Conservation (phyloP, 35 echinoderm and acorn worm genomes). For the Ptychodera flava region DNA sequence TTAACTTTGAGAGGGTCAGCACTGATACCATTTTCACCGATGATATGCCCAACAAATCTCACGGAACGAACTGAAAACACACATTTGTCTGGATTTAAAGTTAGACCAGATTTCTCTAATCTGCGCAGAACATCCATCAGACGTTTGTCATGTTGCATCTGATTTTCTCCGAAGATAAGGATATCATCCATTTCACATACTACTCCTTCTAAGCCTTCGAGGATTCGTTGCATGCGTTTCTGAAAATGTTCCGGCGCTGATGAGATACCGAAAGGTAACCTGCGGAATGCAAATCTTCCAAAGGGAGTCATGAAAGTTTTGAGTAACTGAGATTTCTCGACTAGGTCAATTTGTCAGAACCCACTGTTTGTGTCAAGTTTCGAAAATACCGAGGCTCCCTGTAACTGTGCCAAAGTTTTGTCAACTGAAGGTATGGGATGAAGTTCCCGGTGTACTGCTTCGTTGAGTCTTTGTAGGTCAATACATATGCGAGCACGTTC, state of each 20-base stretch:
- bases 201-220: not conserved
- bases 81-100: too few species aligned
- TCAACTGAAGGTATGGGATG: constrained; percentile 37
- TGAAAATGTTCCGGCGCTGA: not conserved
- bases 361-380: constrained; percentile 21
- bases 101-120: too few species aligned
- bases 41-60: too few species aligned
- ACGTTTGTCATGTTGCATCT: constrained; percentile 15
- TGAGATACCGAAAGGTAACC: constrained; percentile 22
- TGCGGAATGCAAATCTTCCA: constrained; percentile 16
- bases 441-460: constrained; percentile 22
- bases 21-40: too few species aligned
- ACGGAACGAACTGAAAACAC: too few species aligned
- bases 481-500: constrained; percentile 34
- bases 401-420: constrained; percentile 16
- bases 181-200: too few species aligned
- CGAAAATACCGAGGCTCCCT: constrained; percentile 11
- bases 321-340: constrained; percentile 10
- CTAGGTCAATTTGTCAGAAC: constrained; percentile 23
- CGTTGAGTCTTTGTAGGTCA: too few species aligned
- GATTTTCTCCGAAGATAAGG: too few species aligned
- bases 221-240: not conserved
- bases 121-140: constrained; percentile 6
- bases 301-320: constrained; percentile 41
- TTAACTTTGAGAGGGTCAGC: too few species aligned